phyloP scores from a whole-genome alignment of 2,888 invertebrate genomes.

The Nephrocerus scutellatus region DNA sequence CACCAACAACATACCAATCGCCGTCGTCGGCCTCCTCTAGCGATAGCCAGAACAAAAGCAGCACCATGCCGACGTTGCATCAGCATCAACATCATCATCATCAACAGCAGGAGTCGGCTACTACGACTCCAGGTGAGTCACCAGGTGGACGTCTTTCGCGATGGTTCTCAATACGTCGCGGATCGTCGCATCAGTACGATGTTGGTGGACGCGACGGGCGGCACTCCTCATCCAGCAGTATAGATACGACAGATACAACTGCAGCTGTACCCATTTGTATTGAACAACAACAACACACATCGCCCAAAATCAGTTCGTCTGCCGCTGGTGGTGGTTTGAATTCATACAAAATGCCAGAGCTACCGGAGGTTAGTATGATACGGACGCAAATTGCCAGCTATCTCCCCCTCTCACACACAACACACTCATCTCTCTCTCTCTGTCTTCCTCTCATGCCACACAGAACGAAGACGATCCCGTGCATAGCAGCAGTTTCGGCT shows the following conservation, averaged over 20 bases:
- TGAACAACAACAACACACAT: constrained; percentile 27
- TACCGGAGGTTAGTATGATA: constrained; percentile 61
- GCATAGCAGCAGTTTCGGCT: constrained; percentile 34
- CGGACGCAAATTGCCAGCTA: neutral
- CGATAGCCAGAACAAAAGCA: constrained; percentile 23
- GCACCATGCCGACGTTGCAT: constrained; percentile 31
- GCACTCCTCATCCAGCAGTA: constrained; percentile 37
- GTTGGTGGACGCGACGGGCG: constrained; percentile 52
- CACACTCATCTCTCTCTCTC: neutral
- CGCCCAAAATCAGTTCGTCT: constrained; percentile 31
- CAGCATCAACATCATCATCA: constrained; percentile 25
- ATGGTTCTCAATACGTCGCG: constrained; percentile 83
- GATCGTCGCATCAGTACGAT: constrained; percentile 77
- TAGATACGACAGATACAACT: constrained; percentile 40
- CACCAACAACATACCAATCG: constrained; percentile 32
- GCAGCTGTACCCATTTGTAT: constrained; percentile 6
- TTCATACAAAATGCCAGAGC: constrained; percentile 64
- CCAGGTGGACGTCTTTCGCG: constrained; percentile 71
- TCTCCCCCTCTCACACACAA: neutral
- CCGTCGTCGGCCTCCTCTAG: constrained; percentile 34
- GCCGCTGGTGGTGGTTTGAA: constrained; percentile 25
- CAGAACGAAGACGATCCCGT: constrained; percentile 41
- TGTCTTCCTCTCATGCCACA: neutral
- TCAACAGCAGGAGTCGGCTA: constrained; percentile 35
- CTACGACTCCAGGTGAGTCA: constrained; percentile 57